Conservation (phyloP, 37 sponge, comb jelly and placozoan genomes). For the Petrosia ficiformis region DNA sequence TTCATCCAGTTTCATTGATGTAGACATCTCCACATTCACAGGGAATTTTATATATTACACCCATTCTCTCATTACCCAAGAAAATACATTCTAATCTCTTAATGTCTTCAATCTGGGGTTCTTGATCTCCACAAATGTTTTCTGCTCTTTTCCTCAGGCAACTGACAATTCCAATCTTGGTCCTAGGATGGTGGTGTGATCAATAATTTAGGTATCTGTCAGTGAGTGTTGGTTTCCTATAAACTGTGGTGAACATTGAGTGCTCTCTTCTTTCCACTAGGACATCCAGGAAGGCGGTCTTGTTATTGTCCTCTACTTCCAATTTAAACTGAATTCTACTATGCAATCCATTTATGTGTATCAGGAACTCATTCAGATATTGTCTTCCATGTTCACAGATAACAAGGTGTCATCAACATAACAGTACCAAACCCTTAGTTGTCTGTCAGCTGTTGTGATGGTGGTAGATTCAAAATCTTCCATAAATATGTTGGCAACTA, state of each 20-base stretch:
- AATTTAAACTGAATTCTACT: neutral
- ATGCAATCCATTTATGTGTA: neutral
- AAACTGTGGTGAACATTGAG: neutral
- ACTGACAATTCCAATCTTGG: constrained; percentile 3
- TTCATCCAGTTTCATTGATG: constrained; percentile 32
- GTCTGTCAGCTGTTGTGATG: neutral
- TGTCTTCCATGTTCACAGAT: too few relatives aligned
- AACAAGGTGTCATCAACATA: neutral
- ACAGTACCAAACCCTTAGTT: neutral
- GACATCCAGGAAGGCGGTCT: neutral
- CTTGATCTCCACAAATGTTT: neutral
- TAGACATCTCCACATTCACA: constrained; percentile 7
- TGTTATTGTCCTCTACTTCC: neutral
- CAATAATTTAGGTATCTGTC: constrained; percentile 3
- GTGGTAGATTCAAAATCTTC: neutral
- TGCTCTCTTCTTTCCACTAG: too few relatives aligned
- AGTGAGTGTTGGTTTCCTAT: constrained; percentile 2
- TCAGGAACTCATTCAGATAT: neutral
- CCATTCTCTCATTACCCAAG: constrained; percentile 7
- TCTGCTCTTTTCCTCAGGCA: constrained; percentile 14
- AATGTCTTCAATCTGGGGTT: neutral
- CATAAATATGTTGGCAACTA: neutral
- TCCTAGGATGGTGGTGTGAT: constrained; percentile 15
- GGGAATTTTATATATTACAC: constrained; percentile 10
- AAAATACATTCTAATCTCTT: neutral